Percentiles rank a stretch among this genome's conserved stretches.
phyloP scores from a whole-genome alignment of 2,113 vertebrate genomes.

The Bettongia penicillata region DNA sequence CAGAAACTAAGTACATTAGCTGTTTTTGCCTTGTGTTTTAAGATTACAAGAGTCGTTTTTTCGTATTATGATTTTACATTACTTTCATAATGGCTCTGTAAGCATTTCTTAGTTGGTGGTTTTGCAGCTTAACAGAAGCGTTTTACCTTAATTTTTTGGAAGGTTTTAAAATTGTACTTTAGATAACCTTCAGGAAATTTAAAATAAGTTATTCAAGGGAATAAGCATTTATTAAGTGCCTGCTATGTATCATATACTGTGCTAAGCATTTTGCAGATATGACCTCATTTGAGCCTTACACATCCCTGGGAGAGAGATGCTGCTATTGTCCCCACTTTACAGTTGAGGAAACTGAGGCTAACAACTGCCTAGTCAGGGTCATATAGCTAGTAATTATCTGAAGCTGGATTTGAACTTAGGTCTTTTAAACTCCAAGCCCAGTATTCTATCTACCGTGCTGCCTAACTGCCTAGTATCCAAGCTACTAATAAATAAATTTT shows the following conservation, averaged over 20 bases:
- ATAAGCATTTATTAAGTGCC: neutral
- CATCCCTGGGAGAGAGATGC: neutral
- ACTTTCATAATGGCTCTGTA: slow-evolving; percentile 44
- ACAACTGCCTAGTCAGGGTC: neutral
- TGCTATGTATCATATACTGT: too few relatives aligned
- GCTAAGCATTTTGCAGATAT: too few relatives aligned
- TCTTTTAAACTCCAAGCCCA: neutral
- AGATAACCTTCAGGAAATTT: slow-evolving; percentile 26
- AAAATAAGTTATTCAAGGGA: neutral
- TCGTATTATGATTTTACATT: slow-evolving; percentile 6
- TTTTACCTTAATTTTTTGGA: slow-evolving; percentile 28
- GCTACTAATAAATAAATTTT: slow-evolving; percentile 2
- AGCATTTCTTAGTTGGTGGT: slow-evolving; percentile 14
- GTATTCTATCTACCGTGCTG: neutral
- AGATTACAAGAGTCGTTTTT: slow-evolving; percentile 39
- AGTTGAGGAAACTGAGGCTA: neutral
- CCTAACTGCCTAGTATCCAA: neutral
- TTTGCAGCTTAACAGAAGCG: slow-evolving; percentile 16
- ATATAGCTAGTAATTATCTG: neutral
- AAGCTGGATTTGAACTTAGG: neutral
- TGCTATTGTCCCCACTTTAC: too few relatives aligned
- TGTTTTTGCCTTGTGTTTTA: slow-evolving; percentile 34
- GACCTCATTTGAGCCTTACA: too few relatives aligned
- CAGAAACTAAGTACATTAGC: neutral
- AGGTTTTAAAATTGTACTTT: neutral